Base-by-base conservation (phyloP, 2,797 vertebrate species). In the Otus scops region DNA sequence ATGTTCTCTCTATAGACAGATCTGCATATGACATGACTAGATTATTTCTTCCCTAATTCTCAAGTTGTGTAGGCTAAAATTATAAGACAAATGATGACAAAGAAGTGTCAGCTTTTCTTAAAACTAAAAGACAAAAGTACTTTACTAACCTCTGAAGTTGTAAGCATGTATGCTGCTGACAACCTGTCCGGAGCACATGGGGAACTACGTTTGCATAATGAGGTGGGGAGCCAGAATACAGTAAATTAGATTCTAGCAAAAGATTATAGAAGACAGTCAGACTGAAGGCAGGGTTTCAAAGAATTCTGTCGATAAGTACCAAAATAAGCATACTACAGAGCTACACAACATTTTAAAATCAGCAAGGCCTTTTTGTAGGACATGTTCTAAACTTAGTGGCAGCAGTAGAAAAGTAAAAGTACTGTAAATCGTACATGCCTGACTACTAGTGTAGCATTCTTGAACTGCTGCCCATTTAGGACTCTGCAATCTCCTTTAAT, bases 401-500 rank as follows among this genome's bases (percentile, higher is more conserved):
- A 93, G 88, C 78, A 69, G 92, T 73, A 96, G 94, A 93, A 96
- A 96, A 94, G 94, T 97, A 97, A 91, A 96, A 95, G 93, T 96
- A 80, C 93, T 96, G 96, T 97, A 95, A 96, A 97, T 97, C 2
- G 85, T 95, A 85, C 95, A 97, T 95, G 96, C 92, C 92, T 96
- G 84, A 91, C 96, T 97, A 93, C 79, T 97, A 90, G 45, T 96
- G 94, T 95, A 97, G 97, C 97, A 98, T 98, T 98, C 97, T 98
- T 98, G 98, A 98, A 97, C 91, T 74, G 88, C 84, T 98, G 97
- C 98, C 97, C 97, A 50, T 94, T 94, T 93, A 91, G 93, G 93
- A 97, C 95, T 97, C 95, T 0, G 94, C 97, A 97, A 97, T 98
- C 96, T 97, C 97, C 97, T 98, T 98, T 98, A 98, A 98, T 98